These are phyloP conservation scores for Pangasius larnaudii DNA, from an alignment of 2,797 vertebrate species.

Conservation along the genomic window DNA sequence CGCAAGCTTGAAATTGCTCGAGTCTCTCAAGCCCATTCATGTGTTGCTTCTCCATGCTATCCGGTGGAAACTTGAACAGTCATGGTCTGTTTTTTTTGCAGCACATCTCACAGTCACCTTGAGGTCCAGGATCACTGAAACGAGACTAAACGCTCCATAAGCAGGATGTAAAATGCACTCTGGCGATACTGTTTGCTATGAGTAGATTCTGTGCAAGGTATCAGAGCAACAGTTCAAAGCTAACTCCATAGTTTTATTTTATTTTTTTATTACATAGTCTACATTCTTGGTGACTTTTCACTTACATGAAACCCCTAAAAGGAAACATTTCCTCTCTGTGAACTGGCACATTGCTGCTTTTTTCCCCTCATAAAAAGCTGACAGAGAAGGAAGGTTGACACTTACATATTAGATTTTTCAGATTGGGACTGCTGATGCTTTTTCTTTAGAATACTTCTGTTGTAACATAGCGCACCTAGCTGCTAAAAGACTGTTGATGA, in stretches of 20 bases:
- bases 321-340: not conserved
- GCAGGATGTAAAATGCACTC: not conserved
- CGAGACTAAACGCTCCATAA: constrained; percentile 12
- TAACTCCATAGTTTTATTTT: not conserved
- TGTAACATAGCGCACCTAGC: not conserved
- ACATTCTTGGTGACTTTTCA: not conserved
- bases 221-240: not conserved
- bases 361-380: not conserved
- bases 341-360: not conserved
- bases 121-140: constrained; percentile 12
- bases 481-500: not conserved
- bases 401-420: not conserved
- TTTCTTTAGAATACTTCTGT: not conserved
- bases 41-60: constrained; percentile 18
- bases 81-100: constrained; percentile 10
- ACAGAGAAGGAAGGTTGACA: not conserved
- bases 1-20: constrained; percentile 25
- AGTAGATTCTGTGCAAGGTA: not conserved
- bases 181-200: not conserved
- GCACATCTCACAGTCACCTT: constrained; percentile 17
- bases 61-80: constrained; percentile 26
- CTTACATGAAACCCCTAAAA: not conserved
- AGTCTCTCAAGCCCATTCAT: constrained; percentile 52
- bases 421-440: not conserved
- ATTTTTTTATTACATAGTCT: not conserved